Evolutionary conservation across 2,797 vertebrate species (phyloP).

Genomic region (Adelosebastes latens): DNA sequence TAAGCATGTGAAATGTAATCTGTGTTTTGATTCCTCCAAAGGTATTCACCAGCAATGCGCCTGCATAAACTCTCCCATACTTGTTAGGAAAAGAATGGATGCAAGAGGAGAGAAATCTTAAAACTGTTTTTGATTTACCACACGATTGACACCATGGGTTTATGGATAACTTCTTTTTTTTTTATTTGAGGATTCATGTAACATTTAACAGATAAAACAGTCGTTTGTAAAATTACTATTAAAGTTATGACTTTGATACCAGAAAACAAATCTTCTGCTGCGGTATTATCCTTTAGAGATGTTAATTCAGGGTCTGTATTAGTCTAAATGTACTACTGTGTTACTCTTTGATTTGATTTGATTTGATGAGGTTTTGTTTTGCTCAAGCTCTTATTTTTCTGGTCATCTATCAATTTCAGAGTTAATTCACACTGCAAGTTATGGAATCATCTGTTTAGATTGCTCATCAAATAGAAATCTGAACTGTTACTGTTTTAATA

Average conservation of each 20-base stretch:
- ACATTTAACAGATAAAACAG: conserved; percentile 77
- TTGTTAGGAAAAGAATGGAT: conserved; percentile 73
- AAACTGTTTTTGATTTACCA: conserved; percentile 64
- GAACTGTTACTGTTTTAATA: conserved; percentile 95
- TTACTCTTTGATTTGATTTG: conserved; percentile 79
- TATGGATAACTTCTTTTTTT: conserved; percentile 20
- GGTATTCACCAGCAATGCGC: conserved; percentile 87
- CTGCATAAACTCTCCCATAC: conserved; percentile 80
- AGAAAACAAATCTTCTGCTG: conserved; percentile 74
- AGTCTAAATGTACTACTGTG: conserved; percentile 91
- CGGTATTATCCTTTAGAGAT: conserved; percentile 85
- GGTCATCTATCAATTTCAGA: conserved; percentile 85
- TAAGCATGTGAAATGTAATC: conserved; percentile 80
- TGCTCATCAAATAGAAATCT: conserved; percentile 88
- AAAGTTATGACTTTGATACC: conserved; percentile 81
- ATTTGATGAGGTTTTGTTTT: conserved; percentile 82
- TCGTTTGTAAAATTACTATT: conserved; percentile 69
- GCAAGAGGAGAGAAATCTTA: conserved; percentile 75
- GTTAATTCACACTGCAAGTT: conserved; percentile 99
- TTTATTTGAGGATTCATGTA: conserved; percentile 60
- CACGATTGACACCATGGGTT: conserved; percentile 55
- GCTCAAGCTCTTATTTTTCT: conserved; percentile 71
- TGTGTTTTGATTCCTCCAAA: conserved; percentile 82
- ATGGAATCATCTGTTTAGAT: conserved; percentile 92
- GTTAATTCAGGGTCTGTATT: conserved; percentile 93